Evolutionary conservation across 1,140 invertebrate species (phyloP), one percentile per base, ranked within the genome.

Genomic region (Cyrtorhinus lividipennis): DNA sequence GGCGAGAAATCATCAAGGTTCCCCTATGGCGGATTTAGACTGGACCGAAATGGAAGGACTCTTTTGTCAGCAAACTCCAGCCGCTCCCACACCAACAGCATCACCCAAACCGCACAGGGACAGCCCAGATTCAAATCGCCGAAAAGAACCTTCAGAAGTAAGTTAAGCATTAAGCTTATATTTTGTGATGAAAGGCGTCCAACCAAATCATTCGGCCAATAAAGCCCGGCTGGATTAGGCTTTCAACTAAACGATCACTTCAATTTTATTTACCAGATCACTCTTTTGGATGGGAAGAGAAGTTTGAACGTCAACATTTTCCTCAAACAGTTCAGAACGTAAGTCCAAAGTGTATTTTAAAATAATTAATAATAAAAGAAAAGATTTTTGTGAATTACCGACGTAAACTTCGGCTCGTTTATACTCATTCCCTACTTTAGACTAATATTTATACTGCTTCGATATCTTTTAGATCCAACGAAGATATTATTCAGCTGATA

Each of bases 221-320:
- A n/a, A n/a, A n/a, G n/a, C n/a, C n/a, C n/a, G n/a, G n/a, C n/a
- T n/a, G n/a, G n/a, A n/a, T n/a, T n/a, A n/a, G n/a, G n/a, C n/a
- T n/a, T n/a, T n/a, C n/a, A n/a, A n/a, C n/a, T n/a, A n/a, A n/a
- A n/a, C n/a, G n/a, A n/a, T n/a, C n/a, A n/a, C n/a, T n/a, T n/a
- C n/a, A n/a, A 59, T 62, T 73, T 77, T 71, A 65, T 76, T 79
- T n/a, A n/a, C n/a, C 77, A 90, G 81, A 91, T 95, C 66, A 87
- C 83, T 15, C 75, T 96, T 44, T 74, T 96, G 44, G 92, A 95
- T 73, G 89, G 90, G n/a, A 98, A 97, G 74, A 76, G 93, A 66
- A 97, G 92, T 73, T 76, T 98, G 30, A 98, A 96, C 71, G 90
- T 98, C 0, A 98, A 97, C 73, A 98, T 98, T 66, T 98, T 98